Evolutionary conservation across 2,888 invertebrate genomes (phyloP).

Genomic region (Eupithecia centaureata): DNA sequence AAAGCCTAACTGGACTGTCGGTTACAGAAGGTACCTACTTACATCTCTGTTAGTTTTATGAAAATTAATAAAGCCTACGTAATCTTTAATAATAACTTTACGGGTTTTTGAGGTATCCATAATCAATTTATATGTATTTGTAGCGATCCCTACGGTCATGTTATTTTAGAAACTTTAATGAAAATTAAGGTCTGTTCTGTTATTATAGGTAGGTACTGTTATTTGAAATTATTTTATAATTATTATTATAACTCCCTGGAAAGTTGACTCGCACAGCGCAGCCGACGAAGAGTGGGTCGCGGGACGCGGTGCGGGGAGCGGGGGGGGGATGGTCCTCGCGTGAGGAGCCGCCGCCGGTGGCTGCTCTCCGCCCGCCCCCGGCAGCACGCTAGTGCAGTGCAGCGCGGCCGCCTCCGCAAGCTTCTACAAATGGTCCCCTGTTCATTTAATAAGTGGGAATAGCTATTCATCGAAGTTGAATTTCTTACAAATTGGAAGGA

Average conservation of each 20-base stretch:
- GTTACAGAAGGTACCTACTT: not conserved
- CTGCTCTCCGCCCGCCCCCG: no score
- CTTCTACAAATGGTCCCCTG: not conserved
- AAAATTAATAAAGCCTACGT: constrained; percentile 6
- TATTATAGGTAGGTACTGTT: not conserved
- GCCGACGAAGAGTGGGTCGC: no score
- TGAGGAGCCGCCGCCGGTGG: no score
- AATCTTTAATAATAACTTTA: constrained; percentile 1
- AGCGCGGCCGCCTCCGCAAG: not conserved
- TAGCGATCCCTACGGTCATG: no score
- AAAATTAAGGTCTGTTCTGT: not conserved
- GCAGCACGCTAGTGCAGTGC: not conserved
- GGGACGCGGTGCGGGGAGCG: no score
- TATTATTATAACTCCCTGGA: not conserved
- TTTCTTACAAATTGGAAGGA: constrained; percentile 23
- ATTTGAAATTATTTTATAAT: not conserved
- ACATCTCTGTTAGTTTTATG: not conserved
- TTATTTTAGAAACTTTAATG: not conserved
- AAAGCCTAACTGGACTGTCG: not conserved
- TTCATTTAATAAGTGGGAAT: constrained; percentile 13
- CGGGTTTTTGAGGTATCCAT: not conserved
- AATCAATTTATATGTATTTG: not conserved
- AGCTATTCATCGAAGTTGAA: constrained; percentile 19
- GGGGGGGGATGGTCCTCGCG: no score
- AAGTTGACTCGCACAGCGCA: no score